phyloP scores from a whole-genome alignment of 1,140 invertebrate species.

The Rhagoletis zephyria region DNA sequence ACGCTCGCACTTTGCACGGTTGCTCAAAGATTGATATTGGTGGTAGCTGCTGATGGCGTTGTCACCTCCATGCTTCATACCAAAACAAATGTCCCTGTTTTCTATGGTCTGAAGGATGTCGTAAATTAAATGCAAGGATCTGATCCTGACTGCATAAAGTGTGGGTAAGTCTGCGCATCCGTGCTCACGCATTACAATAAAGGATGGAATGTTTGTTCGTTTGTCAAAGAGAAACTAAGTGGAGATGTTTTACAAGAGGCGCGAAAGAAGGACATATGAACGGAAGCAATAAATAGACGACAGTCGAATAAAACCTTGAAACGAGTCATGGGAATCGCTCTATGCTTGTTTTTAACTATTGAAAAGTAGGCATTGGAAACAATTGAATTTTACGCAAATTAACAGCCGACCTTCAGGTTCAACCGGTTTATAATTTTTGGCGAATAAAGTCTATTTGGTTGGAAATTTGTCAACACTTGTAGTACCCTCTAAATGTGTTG shows the following conservation, averaged over 20 bases:
- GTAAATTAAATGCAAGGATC: constrained; percentile 51
- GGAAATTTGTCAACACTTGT: too few species aligned
- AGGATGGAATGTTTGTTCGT: not conserved
- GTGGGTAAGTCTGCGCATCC: not conserved
- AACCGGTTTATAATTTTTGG: too few species aligned
- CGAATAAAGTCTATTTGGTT: too few species aligned
- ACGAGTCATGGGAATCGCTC: too few species aligned
- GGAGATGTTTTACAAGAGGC: not conserved
- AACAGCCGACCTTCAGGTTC: too few species aligned
- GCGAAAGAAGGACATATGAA: not conserved
- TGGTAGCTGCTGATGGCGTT: not conserved
- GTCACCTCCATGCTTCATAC: not conserved
- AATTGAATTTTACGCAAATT: too few species aligned
- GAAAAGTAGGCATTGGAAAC: too few species aligned
- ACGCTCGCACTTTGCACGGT: not conserved
- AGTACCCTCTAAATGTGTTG: too few species aligned
- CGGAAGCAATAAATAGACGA: not conserved
- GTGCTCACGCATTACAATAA: not conserved
- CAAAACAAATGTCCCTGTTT: not conserved
- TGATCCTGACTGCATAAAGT: not conserved
- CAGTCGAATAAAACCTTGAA: too few species aligned
- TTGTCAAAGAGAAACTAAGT: too few species aligned
- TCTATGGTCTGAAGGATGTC: not conserved
- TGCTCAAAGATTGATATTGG: not conserved
- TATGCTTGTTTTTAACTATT: too few species aligned